These are phyloP conservation scores for Melanogrammus aeglefinus DNA, from an alignment of 2,797 vertebrate species.

Conservation along the genomic window DNA sequence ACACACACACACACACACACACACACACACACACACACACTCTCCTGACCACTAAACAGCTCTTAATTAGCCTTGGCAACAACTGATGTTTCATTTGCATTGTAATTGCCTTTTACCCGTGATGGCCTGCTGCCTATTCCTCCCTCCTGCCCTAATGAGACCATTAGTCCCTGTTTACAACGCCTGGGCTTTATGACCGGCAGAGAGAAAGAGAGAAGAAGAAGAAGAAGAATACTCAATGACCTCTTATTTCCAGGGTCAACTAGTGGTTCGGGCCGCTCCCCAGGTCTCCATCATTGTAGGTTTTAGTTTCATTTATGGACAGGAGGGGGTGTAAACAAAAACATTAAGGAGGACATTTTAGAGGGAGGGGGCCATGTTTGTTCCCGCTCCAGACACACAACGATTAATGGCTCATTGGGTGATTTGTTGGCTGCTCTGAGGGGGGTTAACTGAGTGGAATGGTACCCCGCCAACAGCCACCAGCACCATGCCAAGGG, in stretches of 20 bases:
- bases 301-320: not conserved
- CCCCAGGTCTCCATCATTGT: not conserved
- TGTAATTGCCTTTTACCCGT: slow-evolving; percentile 32
- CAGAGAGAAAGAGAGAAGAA: not conserved
- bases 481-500: not conserved
- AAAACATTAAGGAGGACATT: not conserved
- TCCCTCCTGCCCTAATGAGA: slow-evolving; percentile 18
- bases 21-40: not conserved
- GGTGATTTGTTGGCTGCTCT: not conserved
- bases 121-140: slow-evolving; percentile 20
- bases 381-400: not conserved
- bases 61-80: slow-evolving; percentile 32
- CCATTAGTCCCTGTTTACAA: slow-evolving; percentile 29
- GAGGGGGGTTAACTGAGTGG: not conserved
- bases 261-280: too few relatives aligned
- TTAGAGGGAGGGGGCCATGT: not conserved
- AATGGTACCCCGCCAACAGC: not conserved
- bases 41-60: slow-evolving; percentile 2
- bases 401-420: not conserved
- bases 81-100: slow-evolving; percentile 40
- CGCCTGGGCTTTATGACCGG: not conserved
- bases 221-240: too few relatives aligned
- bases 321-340: too few relatives aligned
- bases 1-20: not conserved
- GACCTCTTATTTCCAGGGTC: not conserved